phyloP scores from a whole-genome alignment of 2,797 vertebrate genomes.

The Parauchenoglanis punctatus region DNA sequence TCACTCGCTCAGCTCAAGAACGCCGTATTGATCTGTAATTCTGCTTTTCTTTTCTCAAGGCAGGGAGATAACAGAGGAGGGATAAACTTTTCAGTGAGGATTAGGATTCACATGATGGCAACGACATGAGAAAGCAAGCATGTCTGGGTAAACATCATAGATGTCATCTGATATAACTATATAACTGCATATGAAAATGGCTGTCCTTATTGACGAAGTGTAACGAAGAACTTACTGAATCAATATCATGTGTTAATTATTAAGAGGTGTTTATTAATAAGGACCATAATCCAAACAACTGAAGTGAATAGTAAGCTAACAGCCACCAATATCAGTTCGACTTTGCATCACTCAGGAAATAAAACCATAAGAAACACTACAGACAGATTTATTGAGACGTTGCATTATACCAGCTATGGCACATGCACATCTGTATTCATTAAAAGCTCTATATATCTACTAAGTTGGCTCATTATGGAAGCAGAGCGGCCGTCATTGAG shows the following conservation, averaged over 20 bases:
- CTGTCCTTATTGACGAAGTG: neutral
- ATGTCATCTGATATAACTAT: neutral
- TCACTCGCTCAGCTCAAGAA: constrained; percentile 30
- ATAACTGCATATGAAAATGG: neutral
- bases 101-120: neutral
- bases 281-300: neutral
- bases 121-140: neutral
- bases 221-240: neutral
- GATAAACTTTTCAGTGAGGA: neutral
- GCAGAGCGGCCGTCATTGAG: constrained; percentile 21
- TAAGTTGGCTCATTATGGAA: constrained; percentile 5
- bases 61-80: neutral
- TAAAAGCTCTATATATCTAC: neutral
- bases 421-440: constrained; percentile 29
- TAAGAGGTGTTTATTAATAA: neutral
- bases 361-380: neutral
- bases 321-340: neutral
- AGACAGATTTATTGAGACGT: neutral
- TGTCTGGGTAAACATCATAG: neutral
- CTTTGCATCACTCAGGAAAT: neutral
- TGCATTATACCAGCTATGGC: constrained; percentile 8
- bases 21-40: constrained; percentile 26
- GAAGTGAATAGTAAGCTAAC: neutral
- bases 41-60: constrained; percentile 3
- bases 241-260: neutral